phyloP scores from a whole-genome alignment of 1,140 invertebrate genomes.

The Calephelis virginiensis region DNA sequence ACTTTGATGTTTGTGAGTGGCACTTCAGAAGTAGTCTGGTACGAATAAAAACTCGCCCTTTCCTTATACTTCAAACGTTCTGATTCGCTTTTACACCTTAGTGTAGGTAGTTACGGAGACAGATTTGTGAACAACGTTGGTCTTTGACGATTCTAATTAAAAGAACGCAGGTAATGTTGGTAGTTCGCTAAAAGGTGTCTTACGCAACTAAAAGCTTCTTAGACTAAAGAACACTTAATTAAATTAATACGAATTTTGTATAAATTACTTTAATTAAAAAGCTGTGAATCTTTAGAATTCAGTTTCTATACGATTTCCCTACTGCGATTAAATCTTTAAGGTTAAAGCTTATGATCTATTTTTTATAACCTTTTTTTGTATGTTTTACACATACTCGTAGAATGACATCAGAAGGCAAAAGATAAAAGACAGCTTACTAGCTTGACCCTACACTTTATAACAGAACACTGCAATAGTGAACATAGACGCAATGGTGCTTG shows the following conservation, averaged over 20 bases:
- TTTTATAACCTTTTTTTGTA: too few relatives aligned
- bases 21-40: conserved; percentile 46
- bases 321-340: too few relatives aligned
- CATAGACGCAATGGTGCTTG: too few relatives aligned
- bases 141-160: conserved; percentile 38
- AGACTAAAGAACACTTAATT: conserved; percentile 7
- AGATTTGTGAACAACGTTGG: conserved; percentile 33
- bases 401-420: too few relatives aligned
- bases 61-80: conserved; percentile 48
- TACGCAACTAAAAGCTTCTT: not conserved
- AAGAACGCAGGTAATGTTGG: conserved; percentile 21
- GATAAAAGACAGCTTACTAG: too few relatives aligned
- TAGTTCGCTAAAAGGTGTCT: not conserved
- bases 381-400: too few relatives aligned
- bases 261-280: not conserved
- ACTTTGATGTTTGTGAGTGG: conserved; percentile 58
- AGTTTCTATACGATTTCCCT: too few relatives aligned
- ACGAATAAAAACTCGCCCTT: conserved; percentile 39
- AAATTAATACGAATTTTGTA: conserved; percentile 17
- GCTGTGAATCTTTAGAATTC: not conserved
- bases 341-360: too few relatives aligned
- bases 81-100: conserved; percentile 62
- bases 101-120: conserved; percentile 40
- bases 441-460: too few relatives aligned
- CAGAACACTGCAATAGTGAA: too few relatives aligned